Percentiles rank a stretch among this genome's conserved stretches.
phyloP scores from a whole-genome alignment of 1,140 invertebrate genomes.

The Meteorus sp. region DNA sequence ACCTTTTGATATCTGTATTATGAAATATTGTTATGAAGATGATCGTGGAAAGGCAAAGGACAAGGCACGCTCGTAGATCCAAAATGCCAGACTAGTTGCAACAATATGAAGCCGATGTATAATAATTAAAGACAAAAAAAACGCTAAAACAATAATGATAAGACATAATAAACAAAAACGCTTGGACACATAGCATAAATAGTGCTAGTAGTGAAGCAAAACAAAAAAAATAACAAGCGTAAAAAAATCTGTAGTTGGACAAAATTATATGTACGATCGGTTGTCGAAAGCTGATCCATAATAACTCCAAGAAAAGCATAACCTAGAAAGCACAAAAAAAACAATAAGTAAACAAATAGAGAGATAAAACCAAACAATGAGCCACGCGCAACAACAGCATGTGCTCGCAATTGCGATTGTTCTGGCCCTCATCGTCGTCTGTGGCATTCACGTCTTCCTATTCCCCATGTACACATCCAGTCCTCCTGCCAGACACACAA shows the following conservation, averaged over 20 bases:
- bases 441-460: conserved; percentile 65
- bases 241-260: no score
- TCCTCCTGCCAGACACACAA: conserved; percentile 46
- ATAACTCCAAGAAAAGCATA: no score
- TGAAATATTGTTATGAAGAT: conserved; percentile 47
- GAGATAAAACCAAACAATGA: no score
- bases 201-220: no score
- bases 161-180: no score
- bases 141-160: neutral
- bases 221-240: no score
- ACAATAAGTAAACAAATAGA: conserved; percentile 20
- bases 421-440: conserved; percentile 63
- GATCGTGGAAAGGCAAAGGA: conserved; percentile 51
- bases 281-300: no score
- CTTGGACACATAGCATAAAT: no score
- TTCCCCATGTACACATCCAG: conserved; percentile 64
- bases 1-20: no score
- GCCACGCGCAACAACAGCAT: conserved; percentile 60
- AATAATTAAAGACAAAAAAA: neutral
- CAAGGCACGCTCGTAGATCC: conserved; percentile 51
- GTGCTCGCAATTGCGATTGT: conserved; percentile 64
- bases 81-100: conserved; percentile 51
- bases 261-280: no score
- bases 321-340: conserved; percentile 23
- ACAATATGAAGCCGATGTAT: neutral